phyloP scores from a whole-genome alignment of 2,797 vertebrate genomes.

The Manis javanica region DNA sequence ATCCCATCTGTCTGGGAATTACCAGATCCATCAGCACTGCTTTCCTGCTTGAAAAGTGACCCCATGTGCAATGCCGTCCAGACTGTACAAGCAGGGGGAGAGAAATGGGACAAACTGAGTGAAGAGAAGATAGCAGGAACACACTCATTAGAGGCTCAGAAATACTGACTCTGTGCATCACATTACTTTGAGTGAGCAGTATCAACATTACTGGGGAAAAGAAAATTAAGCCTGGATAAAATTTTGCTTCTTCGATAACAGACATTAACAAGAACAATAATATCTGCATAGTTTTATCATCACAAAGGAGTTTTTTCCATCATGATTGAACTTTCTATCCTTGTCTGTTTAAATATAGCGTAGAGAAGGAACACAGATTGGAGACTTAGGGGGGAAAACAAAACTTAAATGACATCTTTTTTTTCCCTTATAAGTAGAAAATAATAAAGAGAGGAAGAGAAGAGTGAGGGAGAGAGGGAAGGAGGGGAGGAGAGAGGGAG shows the following conservation, averaged over 20 bases:
- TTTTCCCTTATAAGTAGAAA: not conserved
- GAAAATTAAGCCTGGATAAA: not conserved
- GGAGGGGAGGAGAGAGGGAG: not conserved
- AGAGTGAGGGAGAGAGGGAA: not conserved
- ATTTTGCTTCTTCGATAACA: not conserved
- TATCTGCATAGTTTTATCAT: not conserved
- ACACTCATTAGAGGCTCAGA: not conserved
- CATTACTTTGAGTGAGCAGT: not conserved
- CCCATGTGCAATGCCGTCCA: not conserved
- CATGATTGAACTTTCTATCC: not conserved
- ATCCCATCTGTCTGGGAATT: not conserved
- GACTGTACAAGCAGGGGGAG: not conserved
- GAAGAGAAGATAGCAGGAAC: not conserved
- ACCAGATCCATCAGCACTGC: too few species aligned
- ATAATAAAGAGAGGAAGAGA: not conserved
- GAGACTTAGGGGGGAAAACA: not conserved
- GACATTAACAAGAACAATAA: not conserved
- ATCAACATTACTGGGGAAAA: not conserved
- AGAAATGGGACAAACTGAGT: not conserved
- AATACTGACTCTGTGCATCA: not conserved
- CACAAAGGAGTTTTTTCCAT: not conserved
- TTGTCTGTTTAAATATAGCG: not conserved
- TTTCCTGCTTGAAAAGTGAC: not conserved
- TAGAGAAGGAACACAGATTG: not conserved
- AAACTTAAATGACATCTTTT: not conserved